These are phyloP conservation scores for Nasonia vitripennis DNA, from an alignment of 1,140 invertebrate species.

Conservation along the genomic window DNA sequence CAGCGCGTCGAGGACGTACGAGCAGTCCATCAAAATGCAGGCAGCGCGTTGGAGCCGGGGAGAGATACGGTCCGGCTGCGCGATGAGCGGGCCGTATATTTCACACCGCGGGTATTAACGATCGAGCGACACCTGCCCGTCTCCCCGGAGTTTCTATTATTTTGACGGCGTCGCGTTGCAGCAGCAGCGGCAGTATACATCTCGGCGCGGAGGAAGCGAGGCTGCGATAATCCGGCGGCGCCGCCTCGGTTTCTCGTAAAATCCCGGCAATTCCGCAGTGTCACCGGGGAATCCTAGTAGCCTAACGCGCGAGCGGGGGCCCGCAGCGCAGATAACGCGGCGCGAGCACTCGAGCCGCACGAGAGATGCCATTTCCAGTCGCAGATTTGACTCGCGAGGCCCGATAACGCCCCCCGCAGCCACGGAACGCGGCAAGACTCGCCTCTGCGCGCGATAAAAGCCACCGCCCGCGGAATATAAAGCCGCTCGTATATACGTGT, in stretches of 20 bases:
- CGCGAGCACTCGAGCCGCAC: not conserved
- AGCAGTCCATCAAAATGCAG: not conserved
- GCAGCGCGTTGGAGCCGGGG: not conserved
- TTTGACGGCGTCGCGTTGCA: conserved; percentile 1
- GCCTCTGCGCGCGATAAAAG: conserved; percentile 20
- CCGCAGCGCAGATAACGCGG: conserved; percentile 18
- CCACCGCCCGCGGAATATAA: conserved; percentile 14
- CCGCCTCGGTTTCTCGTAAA: conserved; percentile 42
- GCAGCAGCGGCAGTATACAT: not conserved
- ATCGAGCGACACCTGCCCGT: conserved; percentile 34
- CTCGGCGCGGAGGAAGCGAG: not conserved
- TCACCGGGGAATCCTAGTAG: conserved; percentile 34
- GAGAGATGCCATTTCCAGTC: conserved; percentile 54
- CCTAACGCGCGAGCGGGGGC: conserved; percentile 6
- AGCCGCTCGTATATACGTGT: not conserved
- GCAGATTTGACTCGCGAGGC: conserved; percentile 57
- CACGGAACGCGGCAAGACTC: not conserved
- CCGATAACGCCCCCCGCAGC: conserved; percentile 44
- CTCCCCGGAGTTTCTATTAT: conserved; percentile 25
- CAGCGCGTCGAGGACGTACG: not conserved
- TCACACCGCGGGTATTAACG: not conserved
- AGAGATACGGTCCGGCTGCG: not conserved
- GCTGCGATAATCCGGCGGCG: conserved; percentile 30
- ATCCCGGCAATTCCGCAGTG: conserved; percentile 34
- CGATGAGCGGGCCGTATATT: not conserved